Evolutionary conservation across 1,140 invertebrate species (phyloP), one percentile per base, ranked within the genome.

Genomic region (Neodiprion fabricii): DNA sequence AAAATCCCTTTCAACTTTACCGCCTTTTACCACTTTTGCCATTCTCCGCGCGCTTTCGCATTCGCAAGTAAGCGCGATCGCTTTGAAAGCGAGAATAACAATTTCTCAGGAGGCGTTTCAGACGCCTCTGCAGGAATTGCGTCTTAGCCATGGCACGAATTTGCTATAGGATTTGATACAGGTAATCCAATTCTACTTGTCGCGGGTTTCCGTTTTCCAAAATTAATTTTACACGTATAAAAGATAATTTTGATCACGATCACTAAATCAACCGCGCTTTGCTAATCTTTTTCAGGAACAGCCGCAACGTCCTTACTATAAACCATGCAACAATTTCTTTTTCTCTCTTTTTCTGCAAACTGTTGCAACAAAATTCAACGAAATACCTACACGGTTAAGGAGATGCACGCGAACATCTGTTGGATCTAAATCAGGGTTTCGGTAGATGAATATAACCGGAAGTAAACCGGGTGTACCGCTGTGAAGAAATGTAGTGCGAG

Each of bases 1-100:
- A 86, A 83, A 85, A 79, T 80, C 78, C 79, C 82, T 86, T 86
- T 87, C 75, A 86, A 85, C 77, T 61, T 86, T 72, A 80, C 86
- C 85, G 86, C 82, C 82, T 81, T 84, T 82, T 84, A 80, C 79
- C 73, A 79, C 74, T 71, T 70, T 50, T 68, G 67, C 67, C 10
- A 69, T 14, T 69, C 21, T 11, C 17, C 61, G 61, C 17, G 61
- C 17, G 61, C 61, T 21, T 65, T 14, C 61, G 17, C 61, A 65
- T 65, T 65, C 12, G 61, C 61, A 65, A 65, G 17, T 40, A 40
- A 2, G 5, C 28, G 28, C 28, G 28, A 2, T 40, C 28, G 5
- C 28, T 40, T 40, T 40, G 28, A 40, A 40, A 40, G 5, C 28
- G 28, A 40, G 28, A 40, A 40, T 40, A 40, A 40, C 28, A 40